Conservation (phyloP, 2,113 vertebrate genomes). For the Toxotes jaculatrix region DNA sequence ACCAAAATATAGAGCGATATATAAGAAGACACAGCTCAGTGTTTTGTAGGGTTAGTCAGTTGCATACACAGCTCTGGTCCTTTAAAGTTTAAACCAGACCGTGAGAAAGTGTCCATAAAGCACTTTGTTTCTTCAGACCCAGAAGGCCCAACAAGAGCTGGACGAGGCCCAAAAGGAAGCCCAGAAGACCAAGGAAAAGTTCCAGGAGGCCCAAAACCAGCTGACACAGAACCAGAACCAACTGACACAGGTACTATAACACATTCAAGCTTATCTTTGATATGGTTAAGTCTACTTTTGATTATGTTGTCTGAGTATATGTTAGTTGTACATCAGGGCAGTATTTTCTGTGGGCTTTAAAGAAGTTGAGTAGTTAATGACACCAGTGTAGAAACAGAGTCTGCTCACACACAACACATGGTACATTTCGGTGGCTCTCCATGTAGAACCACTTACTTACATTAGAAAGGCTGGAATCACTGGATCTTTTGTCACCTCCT, state of each 20-base stretch:
- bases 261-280: conserved; percentile 1
- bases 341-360: not conserved
- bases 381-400: not conserved
- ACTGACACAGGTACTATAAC: conserved; percentile 62
- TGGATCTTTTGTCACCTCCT: not conserved
- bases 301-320: not conserved
- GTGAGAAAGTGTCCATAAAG: not conserved
- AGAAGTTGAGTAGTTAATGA: not conserved
- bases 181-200: conserved; percentile 72
- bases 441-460: not conserved
- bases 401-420: not conserved
- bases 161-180: conserved; percentile 74
- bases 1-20: not conserved
- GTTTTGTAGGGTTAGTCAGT: not conserved
- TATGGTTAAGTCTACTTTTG: not conserved
- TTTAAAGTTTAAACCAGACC: not conserved
- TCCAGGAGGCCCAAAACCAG: conserved; percentile 73
- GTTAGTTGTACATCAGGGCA: not conserved
- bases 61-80: not conserved
- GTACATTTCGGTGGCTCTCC: not conserved
- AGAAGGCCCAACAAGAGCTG: conserved; percentile 85
- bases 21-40: not conserved
- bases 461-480: not conserved
- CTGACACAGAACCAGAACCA: conserved; percentile 64
- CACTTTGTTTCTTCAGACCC: conserved; percentile 66